A percentile compares a stretch with the other conserved stretches of the same genome.
Evolutionary conservation across 2,888 invertebrate species (phyloP).

Genomic region (Philopedon plagiatum): DNA sequence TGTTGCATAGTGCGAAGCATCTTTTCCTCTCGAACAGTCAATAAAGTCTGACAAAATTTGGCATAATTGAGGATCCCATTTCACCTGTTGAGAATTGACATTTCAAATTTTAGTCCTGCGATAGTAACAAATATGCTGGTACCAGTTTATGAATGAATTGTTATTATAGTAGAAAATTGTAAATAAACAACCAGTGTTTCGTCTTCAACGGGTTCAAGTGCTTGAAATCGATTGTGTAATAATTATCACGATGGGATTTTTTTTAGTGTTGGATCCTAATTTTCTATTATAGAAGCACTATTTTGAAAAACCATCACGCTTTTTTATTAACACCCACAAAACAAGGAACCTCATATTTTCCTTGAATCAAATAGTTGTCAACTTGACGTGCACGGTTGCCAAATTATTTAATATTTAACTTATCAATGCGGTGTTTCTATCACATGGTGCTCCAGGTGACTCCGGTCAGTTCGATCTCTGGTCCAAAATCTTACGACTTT

Average conservation of each 20-base stretch:
- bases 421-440: too few species aligned
- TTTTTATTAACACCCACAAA: slow-evolving; percentile 65
- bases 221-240: slow-evolving; percentile 55
- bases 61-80: slow-evolving; percentile 6
- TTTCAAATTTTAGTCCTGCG: slow-evolving; percentile 10
- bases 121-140: slow-evolving; percentile 52
- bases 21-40: slow-evolving; percentile 23
- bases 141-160: slow-evolving; percentile 66
- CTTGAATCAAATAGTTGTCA: slow-evolving; percentile 47
- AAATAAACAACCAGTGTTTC: slow-evolving; percentile 65
- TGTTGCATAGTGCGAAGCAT: slow-evolving; percentile 42
- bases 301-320: slow-evolving; percentile 62
- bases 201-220: slow-evolving; percentile 7
- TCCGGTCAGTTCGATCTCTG: too few species aligned
- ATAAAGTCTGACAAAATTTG: neutral
- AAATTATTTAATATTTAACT: slow-evolving; percentile 5
- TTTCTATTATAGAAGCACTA: slow-evolving; percentile 25
- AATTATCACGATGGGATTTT: slow-evolving; percentile 1
- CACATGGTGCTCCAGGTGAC: too few species aligned
- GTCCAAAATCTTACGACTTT: too few species aligned
- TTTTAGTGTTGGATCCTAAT: neutral
- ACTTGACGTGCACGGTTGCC: slow-evolving; percentile 43
- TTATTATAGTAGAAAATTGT: slow-evolving; percentile 64
- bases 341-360: slow-evolving; percentile 57
- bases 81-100: slow-evolving; percentile 22